Percentiles rank a stretch among this genome's conserved stretches.
phyloP scores from a whole-genome alignment of 2,113 vertebrate species.

The Limanda limanda region DNA sequence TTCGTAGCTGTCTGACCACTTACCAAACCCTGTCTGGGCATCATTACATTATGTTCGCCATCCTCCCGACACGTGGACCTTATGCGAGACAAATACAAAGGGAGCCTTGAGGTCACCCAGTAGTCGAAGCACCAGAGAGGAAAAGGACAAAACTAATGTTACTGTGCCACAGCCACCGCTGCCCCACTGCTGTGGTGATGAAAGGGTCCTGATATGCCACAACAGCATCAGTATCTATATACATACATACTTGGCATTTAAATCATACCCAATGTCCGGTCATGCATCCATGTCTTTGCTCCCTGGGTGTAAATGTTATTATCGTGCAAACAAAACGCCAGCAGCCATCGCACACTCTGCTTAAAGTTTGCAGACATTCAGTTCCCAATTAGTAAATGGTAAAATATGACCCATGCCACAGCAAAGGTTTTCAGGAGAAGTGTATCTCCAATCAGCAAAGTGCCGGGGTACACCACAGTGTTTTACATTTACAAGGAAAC shows the following conservation, averaged over 20 bases:
- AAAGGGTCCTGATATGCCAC: slow-evolving; percentile 2
- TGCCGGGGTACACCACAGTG: slow-evolving; percentile 40
- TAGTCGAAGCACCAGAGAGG: slow-evolving; percentile 21
- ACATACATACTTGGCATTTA: slow-evolving; percentile 45
- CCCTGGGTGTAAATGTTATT: neutral
- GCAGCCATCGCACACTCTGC: neutral
- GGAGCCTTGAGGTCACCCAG: slow-evolving; percentile 41
- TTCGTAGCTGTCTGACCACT: slow-evolving; percentile 74
- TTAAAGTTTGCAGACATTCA: slow-evolving; percentile 21
- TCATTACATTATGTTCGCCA: slow-evolving; percentile 71
- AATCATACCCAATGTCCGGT: slow-evolving; percentile 14
- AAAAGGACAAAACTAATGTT: slow-evolving; percentile 50
- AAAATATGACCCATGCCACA: slow-evolving; percentile 25
- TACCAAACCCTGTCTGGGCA: slow-evolving; percentile 67
- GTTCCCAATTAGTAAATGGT: slow-evolving; percentile 49
- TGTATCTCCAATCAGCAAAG: slow-evolving; percentile 76
- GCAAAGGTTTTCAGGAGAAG: slow-evolving; percentile 52
- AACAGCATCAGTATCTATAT: slow-evolving; percentile 1
- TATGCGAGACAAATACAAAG: slow-evolving; percentile 73
- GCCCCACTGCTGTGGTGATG: neutral
- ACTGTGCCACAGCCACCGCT: slow-evolving; percentile 7
- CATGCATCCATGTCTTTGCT: neutral
- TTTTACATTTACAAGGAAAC: slow-evolving; percentile 70
- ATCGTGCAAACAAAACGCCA: neutral
- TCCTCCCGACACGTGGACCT: slow-evolving; percentile 54